These are phyloP conservation scores for Lagodon rhomboides DNA, from an alignment of 2,797 vertebrate genomes.

Conservation along the genomic window DNA sequence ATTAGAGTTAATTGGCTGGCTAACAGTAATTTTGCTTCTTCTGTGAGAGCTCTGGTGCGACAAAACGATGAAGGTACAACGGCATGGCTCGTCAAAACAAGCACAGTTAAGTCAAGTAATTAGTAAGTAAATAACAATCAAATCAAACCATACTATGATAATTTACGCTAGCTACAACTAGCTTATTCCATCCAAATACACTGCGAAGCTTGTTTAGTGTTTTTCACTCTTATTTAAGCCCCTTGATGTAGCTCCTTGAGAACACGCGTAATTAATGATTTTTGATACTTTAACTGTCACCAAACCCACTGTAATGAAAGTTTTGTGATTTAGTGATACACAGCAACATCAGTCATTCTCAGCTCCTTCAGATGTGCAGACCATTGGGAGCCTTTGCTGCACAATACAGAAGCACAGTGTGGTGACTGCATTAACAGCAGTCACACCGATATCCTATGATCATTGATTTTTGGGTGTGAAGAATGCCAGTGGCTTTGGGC, in stretches of 20 bases:
- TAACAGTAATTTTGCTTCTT: not conserved
- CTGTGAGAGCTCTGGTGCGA: not conserved
- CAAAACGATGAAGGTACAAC: not conserved
- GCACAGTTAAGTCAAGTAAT: too few relatives aligned
- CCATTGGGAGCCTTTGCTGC: conserved; percentile 2
- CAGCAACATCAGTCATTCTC: not conserved
- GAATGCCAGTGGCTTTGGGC: not conserved
- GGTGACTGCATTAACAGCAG: conserved; percentile 10
- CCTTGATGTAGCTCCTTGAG: not conserved
- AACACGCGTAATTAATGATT: not conserved
- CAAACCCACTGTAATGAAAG: not conserved
- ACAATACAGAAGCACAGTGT: conserved; percentile 24
- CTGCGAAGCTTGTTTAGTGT: too few relatives aligned
- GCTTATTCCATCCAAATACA: not conserved
- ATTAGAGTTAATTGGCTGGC: not conserved
- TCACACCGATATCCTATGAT: conserved; percentile 11
- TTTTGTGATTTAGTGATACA: not conserved
- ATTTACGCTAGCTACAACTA: not conserved
- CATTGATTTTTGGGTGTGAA: conserved; percentile 6
- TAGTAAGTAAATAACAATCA: not conserved
- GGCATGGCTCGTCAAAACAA: too few relatives aligned
- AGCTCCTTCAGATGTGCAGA: conserved; percentile 19
- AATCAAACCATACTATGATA: not conserved
- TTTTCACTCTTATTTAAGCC: not conserved
- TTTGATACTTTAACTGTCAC: not conserved